Conservation (phyloP, 2,888 invertebrate genomes). For the Ethmia dodecea region DNA sequence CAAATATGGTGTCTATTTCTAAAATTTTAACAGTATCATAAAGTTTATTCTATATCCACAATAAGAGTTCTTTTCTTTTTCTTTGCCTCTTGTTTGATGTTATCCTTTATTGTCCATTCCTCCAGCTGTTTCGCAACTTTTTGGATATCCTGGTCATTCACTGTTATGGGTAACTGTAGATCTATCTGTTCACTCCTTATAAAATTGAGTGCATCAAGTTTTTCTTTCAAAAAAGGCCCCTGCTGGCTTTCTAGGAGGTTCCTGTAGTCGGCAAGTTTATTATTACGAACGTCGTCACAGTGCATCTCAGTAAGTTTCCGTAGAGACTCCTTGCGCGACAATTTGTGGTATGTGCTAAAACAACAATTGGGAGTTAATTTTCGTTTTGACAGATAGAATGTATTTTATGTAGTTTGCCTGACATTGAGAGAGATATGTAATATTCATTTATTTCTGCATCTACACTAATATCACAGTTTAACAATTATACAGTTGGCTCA, state of each 20-base stretch:
- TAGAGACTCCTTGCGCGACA: slow-evolving; percentile 85
- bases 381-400: too few species aligned
- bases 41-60: slow-evolving; percentile 30
- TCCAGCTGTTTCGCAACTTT: slow-evolving; percentile 74
- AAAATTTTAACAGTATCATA: too few species aligned
- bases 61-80: slow-evolving; percentile 55
- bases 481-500: too few species aligned
- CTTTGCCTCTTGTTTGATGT: slow-evolving; percentile 53
- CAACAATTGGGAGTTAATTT: too few species aligned
- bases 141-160: slow-evolving; percentile 82
- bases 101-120: slow-evolving; percentile 60
- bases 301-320: slow-evolving; percentile 83
- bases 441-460: too few species aligned
- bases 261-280: slow-evolving; percentile 81
- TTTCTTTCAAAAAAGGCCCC: slow-evolving; percentile 84
- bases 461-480: too few species aligned
- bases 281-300: slow-evolving; percentile 81
- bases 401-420: too few species aligned
- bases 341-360: slow-evolving; percentile 69
- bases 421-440: too few species aligned
- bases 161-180: slow-evolving; percentile 80
- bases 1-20: too few species aligned
- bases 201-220: slow-evolving; percentile 82
- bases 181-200: slow-evolving; percentile 86
- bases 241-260: slow-evolving; percentile 83